A percentile compares a stretch with the other conserved stretches of the same genome.
phyloP scores from a whole-genome alignment of 2,797 vertebrate species.

The Perodicticus potto region DNA sequence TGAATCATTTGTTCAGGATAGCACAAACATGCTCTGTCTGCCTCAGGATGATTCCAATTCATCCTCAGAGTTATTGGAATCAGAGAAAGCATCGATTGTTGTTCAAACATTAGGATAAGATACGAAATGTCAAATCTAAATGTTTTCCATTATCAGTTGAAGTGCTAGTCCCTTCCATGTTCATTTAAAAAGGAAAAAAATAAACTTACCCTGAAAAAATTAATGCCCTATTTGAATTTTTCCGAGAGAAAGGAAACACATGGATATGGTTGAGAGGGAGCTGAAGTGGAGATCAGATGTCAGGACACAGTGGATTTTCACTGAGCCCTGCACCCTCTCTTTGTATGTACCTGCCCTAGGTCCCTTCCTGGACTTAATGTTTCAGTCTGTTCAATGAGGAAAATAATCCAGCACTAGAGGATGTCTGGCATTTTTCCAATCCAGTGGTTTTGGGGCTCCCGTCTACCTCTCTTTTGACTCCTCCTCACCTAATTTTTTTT shows the following conservation, averaged over 20 bases:
- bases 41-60: background rate
- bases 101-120: background rate
- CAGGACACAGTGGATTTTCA: background rate
- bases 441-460: background rate
- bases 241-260: background rate
- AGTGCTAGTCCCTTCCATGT: background rate
- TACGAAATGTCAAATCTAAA: slow-evolving; percentile 32
- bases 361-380: background rate
- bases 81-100: background rate
- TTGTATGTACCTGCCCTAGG: background rate
- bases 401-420: background rate
- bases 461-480: background rate
- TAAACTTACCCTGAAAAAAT: background rate
- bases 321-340: background rate
- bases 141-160: background rate
- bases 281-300: background rate
- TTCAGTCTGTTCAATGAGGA: background rate
- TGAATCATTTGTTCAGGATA: background rate
- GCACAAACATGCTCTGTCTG: background rate
- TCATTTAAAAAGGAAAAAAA: background rate
- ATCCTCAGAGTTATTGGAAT: background rate
- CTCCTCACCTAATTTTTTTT: background rate
- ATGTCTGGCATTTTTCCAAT: background rate
- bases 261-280: background rate
- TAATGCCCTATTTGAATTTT: background rate